Percentiles rank a stretch among this genome's conserved stretches.
These are phyloP conservation scores for Anguilla megastoma DNA, from an alignment of 2,797 vertebrate genomes.

Conservation along the genomic window DNA sequence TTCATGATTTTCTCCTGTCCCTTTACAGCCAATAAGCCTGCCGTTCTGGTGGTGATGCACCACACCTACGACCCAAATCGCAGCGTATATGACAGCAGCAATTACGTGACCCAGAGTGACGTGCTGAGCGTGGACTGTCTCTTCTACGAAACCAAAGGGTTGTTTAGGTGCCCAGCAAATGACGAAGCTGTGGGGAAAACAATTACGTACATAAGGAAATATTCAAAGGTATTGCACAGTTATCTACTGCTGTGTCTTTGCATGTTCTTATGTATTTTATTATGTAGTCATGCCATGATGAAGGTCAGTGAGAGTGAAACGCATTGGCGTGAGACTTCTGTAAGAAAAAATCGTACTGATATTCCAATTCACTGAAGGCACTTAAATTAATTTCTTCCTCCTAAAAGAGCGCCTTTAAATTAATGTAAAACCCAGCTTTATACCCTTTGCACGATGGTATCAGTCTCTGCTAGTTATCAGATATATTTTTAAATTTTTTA, in stretches of 20 bases:
- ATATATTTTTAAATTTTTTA: too few species aligned
- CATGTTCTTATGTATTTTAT: neutral
- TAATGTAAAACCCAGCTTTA: too few species aligned
- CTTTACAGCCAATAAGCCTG: conserved; percentile 22
- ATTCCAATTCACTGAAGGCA: too few species aligned
- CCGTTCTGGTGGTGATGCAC: conserved; percentile 56
- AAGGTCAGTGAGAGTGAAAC: neutral
- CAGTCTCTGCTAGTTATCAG: too few species aligned
- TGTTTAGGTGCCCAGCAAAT: conserved; percentile 24
- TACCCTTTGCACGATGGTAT: too few species aligned
- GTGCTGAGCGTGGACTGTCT: conserved; percentile 47
- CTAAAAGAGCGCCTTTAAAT: too few species aligned
- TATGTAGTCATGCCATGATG: neutral
- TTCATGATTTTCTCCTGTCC: neutral
- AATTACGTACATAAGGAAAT: rapidly evolving
- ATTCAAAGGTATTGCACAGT: neutral
- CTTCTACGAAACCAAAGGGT: neutral
- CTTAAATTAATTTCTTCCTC: too few species aligned
- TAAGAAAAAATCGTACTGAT: too few species aligned
- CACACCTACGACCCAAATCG: conserved; percentile 6
- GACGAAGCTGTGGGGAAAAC: rapidly evolving
- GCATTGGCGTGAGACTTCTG: neutral
- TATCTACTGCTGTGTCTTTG: neutral
- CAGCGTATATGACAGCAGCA: neutral
- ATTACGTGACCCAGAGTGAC: rapidly evolving